Base-by-base conservation (phyloP, 2,888 invertebrate genomes). In the Sipha maydis region DNA sequence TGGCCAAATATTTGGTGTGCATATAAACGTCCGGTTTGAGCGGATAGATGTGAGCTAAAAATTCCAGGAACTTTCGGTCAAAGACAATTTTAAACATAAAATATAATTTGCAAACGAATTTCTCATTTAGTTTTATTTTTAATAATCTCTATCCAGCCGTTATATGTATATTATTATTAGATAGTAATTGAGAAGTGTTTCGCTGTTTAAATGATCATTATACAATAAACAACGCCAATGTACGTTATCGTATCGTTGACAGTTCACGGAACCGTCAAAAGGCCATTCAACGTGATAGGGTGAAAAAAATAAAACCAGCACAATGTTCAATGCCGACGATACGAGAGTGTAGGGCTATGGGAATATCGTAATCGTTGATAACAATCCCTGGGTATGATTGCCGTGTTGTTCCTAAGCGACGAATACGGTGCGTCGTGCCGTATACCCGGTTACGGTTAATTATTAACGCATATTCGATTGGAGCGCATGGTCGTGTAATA, bases 1-100 rank as follows among this genome's bases (percentile, higher is more conserved):
- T 71, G 38, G 77, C 48, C 8, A 48, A 77, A 85, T 4, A 25
- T 85, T 41, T 84, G 17, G 14, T 73, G 41, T 67, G 25, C 84
- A 38, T 48, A 38, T 48, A 77, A 84, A 76, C 41, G 61, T 84
- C 75, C 84, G 28, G 75, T 76, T 28, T n/a, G 56, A 61, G 38
- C 25, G n/a, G 19, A 67, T 14, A 19, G 38, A 84, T 41, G 31
- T 31, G 54, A 73, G 54, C 75, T 76, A 61, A 84, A 34, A 84
- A 61, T 1, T 21, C 14, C 34, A 38, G 28, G 28, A 84, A 61
- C 1, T 7, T 4, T 38, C 28, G 28, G 75, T 56, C 28, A 14
- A 9, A 69, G 61, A 4, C 3, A 3, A 61, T 61, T 61, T 61
- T 7, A 61, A 21, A 61, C 61, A 1, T 21, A 25, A 7, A 61